phyloP scores from a whole-genome alignment of 2,888 invertebrate species.

The Alsophila aescularia region DNA sequence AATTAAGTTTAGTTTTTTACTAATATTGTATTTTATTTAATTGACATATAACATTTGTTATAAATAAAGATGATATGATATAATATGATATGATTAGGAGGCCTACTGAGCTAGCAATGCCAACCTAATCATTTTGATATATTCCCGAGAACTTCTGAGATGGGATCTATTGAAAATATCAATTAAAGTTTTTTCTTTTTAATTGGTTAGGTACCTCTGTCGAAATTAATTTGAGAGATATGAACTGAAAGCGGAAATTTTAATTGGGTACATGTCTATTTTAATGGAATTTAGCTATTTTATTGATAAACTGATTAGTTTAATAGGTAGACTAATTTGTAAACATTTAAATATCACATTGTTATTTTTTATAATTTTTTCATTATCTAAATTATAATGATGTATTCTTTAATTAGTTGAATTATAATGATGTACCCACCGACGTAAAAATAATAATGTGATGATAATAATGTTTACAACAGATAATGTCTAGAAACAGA shows the following conservation, averaged over 20 bases:
- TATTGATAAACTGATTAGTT: slow-evolving; percentile 1
- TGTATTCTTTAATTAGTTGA: too few relatives aligned
- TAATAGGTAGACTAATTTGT: slow-evolving; percentile 3
- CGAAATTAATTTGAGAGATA: slow-evolving; percentile 6
- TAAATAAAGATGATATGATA: too few relatives aligned
- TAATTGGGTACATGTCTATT: slow-evolving; percentile 11
- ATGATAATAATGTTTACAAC: too few relatives aligned
- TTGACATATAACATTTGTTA: too few relatives aligned
- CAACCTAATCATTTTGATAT: not conserved
- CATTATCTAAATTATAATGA: not conserved
- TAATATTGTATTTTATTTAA: too few relatives aligned
- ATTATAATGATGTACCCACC: too few relatives aligned
- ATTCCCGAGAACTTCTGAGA: too few relatives aligned
- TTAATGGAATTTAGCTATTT: not conserved
- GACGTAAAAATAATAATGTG: too few relatives aligned
- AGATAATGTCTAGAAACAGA: too few relatives aligned
- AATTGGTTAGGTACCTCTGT: slow-evolving; percentile 9
- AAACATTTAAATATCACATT: not conserved
- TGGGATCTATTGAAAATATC: not conserved
- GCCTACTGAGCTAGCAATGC: not conserved
- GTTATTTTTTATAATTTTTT: not conserved
- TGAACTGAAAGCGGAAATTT: slow-evolving; percentile 3
- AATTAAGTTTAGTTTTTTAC: too few relatives aligned
- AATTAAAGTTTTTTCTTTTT: slow-evolving; percentile 4
- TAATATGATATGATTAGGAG: too few relatives aligned